phyloP scores from a whole-genome alignment of 2,797 vertebrate species.

The Syngnathus rostellatus region DNA sequence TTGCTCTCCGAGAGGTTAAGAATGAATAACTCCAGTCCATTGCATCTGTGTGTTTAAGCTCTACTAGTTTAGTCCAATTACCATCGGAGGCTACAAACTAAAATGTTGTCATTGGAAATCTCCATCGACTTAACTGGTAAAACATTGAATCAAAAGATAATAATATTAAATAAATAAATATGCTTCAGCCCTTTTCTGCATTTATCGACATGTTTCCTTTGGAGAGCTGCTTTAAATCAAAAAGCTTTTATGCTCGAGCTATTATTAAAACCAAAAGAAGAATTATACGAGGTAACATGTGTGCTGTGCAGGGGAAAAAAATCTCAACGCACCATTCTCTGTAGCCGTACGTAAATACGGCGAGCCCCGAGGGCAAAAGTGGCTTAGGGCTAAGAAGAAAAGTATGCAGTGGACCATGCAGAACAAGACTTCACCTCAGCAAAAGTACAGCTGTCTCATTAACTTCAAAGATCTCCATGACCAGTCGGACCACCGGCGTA shows the following conservation, averaged over 20 bases:
- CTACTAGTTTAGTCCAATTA: not conserved
- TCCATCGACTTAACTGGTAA: no score
- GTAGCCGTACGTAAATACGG: slow-evolving; percentile 14
- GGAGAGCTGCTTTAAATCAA: not conserved
- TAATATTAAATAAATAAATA: no score
- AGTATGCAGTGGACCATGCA: slow-evolving; percentile 28
- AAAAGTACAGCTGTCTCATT: slow-evolving; percentile 58
- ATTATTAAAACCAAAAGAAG: not conserved
- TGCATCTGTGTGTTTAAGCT: not conserved
- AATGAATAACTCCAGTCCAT: not conserved
- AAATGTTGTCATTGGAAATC: no score
- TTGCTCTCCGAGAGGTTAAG: not conserved
- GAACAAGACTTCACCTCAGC: slow-evolving; percentile 43
- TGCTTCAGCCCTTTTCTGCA: not conserved
- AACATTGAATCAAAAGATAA: no score
- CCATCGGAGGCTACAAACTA: not conserved
- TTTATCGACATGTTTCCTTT: not conserved
- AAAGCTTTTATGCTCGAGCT: not conserved
- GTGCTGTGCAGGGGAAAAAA: not conserved
- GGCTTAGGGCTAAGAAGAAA: slow-evolving; percentile 38
- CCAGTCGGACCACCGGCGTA: slow-evolving; percentile 51
- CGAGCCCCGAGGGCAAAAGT: slow-evolving; percentile 44
- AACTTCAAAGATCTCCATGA: slow-evolving; percentile 51
- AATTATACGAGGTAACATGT: not conserved
- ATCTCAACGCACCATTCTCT: not conserved